phyloP scores from a whole-genome alignment of 2,797 vertebrate genomes.

The Sarcoramphus papa region DNA sequence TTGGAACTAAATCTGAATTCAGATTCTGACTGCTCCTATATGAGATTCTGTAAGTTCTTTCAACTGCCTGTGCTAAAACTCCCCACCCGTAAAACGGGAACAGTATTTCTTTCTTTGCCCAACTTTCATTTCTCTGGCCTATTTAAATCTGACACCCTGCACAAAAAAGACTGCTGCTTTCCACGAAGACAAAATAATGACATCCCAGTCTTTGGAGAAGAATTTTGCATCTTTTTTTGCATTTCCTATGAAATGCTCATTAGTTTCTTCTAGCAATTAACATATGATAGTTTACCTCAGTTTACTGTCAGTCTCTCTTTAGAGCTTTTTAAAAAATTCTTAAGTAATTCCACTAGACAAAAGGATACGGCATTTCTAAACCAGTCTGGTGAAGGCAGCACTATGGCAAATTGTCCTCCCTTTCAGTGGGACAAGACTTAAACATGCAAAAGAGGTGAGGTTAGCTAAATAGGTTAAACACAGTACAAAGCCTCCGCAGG shows the following conservation, averaged over 20 bases:
- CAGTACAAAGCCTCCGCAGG: not conserved
- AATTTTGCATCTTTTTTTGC: not conserved
- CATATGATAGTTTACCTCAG: fast-evolving
- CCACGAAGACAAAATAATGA: fast-evolving
- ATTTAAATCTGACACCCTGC: not conserved
- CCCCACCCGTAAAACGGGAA: not conserved
- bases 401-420: fast-evolving
- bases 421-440: not conserved
- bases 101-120: not conserved
- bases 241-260: not conserved
- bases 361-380: not conserved
- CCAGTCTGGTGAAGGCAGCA: not conserved
- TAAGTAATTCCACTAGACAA: not conserved
- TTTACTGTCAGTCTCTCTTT: not conserved
- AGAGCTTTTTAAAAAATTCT: not conserved
- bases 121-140: not conserved
- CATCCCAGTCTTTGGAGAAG: not conserved
- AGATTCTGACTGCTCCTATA: not conserved
- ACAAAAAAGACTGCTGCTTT: not conserved
- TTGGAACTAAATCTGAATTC: slow-evolving; percentile 24
- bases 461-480: not conserved
- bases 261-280: not conserved
- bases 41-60: not conserved
- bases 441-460: not conserved
- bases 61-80: not conserved